A percentile compares a stretch with the other conserved stretches of the same genome.
Evolutionary conservation across 2,888 invertebrate genomes (phyloP).

Genomic region (Oasisia sp.): DNA sequence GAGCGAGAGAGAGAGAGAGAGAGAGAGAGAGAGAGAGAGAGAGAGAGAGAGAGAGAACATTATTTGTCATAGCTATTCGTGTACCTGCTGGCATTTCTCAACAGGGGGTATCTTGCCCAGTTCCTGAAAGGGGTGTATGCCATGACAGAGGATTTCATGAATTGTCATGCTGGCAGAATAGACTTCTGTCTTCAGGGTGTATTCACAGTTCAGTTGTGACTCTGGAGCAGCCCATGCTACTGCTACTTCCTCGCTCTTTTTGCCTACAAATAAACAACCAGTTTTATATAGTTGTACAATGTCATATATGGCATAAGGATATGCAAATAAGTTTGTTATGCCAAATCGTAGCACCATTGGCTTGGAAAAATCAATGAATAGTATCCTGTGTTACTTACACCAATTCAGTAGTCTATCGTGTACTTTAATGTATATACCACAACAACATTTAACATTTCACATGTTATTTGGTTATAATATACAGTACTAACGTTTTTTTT

Average conservation of each 20-base stretch:
- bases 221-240: neutral
- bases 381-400: too few species aligned
- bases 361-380: too few species aligned
- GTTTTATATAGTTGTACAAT: neutral
- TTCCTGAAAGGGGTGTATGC: neutral
- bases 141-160: neutral
- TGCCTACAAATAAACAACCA: neutral
- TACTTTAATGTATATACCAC: too few species aligned
- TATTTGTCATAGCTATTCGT: neutral
- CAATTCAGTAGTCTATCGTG: too few species aligned
- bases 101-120: neutral
- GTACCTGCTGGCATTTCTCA: neutral
- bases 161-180: neutral
- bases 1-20: too few species aligned
- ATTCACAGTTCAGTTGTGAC: neutral
- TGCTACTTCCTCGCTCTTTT: neutral
- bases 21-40: too few species aligned
- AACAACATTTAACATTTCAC: too few species aligned
- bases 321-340: neutral
- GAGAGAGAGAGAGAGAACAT: too few species aligned
- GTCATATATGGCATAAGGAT: neutral
- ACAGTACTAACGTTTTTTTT: too few species aligned
- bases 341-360: neutral
- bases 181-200: neutral
- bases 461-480: too few species aligned